Evolutionary conservation across 2,113 vertebrate genomes (phyloP), one percentile per base, ranked within the genome.

Genomic region (Falco punctatus): DNA sequence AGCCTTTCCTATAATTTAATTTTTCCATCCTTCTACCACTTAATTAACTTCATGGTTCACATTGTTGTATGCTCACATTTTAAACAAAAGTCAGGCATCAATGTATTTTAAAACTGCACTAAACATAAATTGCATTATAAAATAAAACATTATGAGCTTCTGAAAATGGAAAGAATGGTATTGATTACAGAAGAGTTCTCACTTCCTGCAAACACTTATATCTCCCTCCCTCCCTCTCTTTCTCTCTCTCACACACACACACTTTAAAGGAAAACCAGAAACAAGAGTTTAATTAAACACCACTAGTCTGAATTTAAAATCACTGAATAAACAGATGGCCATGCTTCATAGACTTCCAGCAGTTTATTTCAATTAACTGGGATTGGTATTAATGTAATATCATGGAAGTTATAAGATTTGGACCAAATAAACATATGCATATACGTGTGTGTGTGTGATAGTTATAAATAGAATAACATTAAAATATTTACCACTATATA

Each of bases 161-260:
- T 92, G 94, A 96, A 94, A 97, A 93, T 88, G 93, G 94, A 96
- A 96, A 81, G 93, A 94, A 90, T 94, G 96, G 86, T 81, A 96
- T 89, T 94, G 94, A 96, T 96, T 96, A 97, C 69, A 75, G 73
- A 92, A 80, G 83, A 58, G 83, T 84, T 92, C 93, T 93, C 78
- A 82, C 92, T 96, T 97, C 97, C 97, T 94, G 92, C 91, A 91
- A 94, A 95, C 90, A 93, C 90, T 93, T 94, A 83, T 90, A 67
- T 95, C 92, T 95, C 69, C 6, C 79, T 30, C 87, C 40, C 83
- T 58, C 64, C 52, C 83, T 27, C 86, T 61, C 82, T 42, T 14
- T 42, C 42, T 38, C 38, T 38, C 38, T 57, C 81, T 75, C 66
- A 20, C 46, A 33, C 49, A 49, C 27, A 77, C 13, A 66, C 14